Conservation (phyloP, 2,797 vertebrate species). For the Serranus cabrilla region DNA sequence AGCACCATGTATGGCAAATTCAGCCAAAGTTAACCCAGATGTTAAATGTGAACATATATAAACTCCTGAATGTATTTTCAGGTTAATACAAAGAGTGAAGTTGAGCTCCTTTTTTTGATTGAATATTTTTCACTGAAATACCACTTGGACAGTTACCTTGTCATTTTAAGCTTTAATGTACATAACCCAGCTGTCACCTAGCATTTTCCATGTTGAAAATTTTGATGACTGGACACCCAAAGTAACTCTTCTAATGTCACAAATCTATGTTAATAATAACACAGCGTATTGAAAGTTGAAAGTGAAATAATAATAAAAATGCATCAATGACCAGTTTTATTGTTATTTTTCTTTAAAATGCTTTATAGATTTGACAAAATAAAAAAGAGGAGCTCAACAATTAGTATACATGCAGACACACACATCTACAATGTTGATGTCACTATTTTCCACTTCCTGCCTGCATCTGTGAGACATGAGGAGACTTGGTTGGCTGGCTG, state of each 20-base stretch:
- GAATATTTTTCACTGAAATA: no score
- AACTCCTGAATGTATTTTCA: not conserved
- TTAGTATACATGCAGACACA: not conserved
- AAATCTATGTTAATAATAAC: no score
- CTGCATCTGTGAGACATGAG: not conserved
- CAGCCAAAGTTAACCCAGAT: not conserved
- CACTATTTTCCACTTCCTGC: slow-evolving; percentile 9
- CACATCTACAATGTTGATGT: slow-evolving; percentile 5
- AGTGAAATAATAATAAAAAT: not conserved
- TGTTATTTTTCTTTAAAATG: not conserved
- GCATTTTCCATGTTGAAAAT: no score
- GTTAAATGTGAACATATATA: not conserved
- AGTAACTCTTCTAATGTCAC: no score
- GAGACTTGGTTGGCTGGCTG: slow-evolving; percentile 19
- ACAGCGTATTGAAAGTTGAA: no score
- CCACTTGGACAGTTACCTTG: no score
- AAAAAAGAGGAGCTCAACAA: slow-evolving; percentile 8
- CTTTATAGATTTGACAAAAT: slow-evolving; percentile 3
- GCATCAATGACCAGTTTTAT: not conserved
- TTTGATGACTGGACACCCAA: no score
- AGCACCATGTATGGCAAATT: not conserved
- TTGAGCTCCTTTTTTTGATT: no score
- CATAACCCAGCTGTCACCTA: no score
- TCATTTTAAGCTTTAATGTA: no score
- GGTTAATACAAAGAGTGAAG: no score